Percentiles rank a stretch among this genome's conserved stretches.
Conservation (phyloP, 2,888 invertebrate genomes). For the Nephrotoma guestfalica region DNA sequence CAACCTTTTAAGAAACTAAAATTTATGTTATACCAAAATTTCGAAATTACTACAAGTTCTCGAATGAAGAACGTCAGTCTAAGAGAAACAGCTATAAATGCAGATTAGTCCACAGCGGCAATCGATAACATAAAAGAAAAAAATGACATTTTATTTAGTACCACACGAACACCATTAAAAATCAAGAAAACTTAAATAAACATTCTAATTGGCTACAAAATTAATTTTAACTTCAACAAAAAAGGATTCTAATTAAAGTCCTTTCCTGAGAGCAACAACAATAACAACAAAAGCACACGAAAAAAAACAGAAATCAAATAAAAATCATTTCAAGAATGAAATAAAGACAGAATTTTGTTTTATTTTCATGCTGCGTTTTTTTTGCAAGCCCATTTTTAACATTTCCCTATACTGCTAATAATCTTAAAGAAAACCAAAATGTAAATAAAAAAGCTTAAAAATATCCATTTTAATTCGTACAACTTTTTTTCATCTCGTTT, state of each 20-base stretch:
- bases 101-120: too few relatives aligned
- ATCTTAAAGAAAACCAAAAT: not conserved
- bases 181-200: not conserved
- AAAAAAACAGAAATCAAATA: not conserved
- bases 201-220: not conserved
- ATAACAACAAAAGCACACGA: not conserved
- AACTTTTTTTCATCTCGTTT: not conserved
- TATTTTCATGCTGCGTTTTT: not conserved
- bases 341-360: not conserved
- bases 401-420: not conserved
- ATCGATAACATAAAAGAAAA: not conserved
- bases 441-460: not conserved
- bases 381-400: not conserved
- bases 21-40: too few relatives aligned
- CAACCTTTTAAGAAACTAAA: too few relatives aligned
- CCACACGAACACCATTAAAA: not conserved
- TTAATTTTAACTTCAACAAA: not conserved
- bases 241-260: not conserved
- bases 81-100: too few relatives aligned
- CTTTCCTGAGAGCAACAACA: not conserved
- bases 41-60: too few relatives aligned
- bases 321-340: not conserved
- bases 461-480: not conserved
- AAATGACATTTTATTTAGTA: not conserved
- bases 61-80: too few relatives aligned